Evolutionary conservation across 1,140 invertebrate species (phyloP).

Genomic region (Formica exsecta): DNA sequence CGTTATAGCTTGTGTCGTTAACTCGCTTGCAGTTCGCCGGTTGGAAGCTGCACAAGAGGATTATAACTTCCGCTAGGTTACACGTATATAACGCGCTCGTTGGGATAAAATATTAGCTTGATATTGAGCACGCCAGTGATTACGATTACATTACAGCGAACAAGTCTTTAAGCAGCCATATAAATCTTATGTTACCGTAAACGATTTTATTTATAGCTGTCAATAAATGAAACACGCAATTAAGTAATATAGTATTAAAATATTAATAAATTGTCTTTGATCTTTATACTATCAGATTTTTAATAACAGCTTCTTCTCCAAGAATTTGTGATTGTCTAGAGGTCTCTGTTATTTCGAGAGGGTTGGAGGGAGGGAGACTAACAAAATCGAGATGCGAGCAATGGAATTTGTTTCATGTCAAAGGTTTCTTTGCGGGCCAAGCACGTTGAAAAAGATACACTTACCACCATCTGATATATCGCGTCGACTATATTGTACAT

Average conservation of each 20-base stretch:
- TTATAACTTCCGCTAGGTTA: constrained; percentile 49
- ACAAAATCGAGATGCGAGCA: background rate
- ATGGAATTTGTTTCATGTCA: background rate
- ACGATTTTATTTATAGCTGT: background rate
- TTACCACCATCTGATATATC: constrained; percentile 99
- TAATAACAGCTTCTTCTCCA: background rate
- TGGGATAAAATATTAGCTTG: constrained; percentile 47
- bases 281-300: background rate
- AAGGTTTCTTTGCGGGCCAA: background rate
- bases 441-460: constrained; percentile 82
- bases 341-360: background rate
- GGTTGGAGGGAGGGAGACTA: background rate
- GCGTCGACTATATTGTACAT: constrained; percentile 99
- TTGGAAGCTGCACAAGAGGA: constrained; percentile 23
- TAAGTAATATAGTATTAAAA: too few relatives aligned
- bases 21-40: constrained; percentile 18
- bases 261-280: background rate
- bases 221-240: background rate
- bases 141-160: constrained; percentile 33
- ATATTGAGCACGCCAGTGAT: constrained; percentile 21
- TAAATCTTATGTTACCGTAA: background rate
- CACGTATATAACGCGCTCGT: constrained; percentile 18
- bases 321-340: background rate
- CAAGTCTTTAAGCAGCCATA: background rate
- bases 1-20: constrained; percentile 35